phyloP scores from a whole-genome alignment of 2,888 invertebrate genomes.

The Harpagoxenus sublaevis region DNA sequence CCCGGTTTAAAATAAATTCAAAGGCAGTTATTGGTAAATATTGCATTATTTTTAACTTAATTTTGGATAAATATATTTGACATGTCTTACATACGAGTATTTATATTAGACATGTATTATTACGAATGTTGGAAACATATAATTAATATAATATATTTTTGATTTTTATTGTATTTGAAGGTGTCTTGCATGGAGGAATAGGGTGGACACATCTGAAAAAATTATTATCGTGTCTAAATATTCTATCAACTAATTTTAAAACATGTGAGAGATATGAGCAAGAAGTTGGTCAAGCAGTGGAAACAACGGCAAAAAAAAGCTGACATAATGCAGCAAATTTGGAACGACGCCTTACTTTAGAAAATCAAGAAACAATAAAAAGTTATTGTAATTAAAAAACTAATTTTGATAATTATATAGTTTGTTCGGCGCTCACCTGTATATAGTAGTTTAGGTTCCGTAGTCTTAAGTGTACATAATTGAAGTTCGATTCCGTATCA shows the following conservation, averaged over 20 bases:
- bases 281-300: background rate
- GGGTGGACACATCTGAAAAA: background rate
- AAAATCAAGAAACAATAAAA: background rate
- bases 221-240: background rate
- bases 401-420: too few species aligned
- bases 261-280: constrained; percentile 5
- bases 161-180: background rate
- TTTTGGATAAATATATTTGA: too few species aligned
- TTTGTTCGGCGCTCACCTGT: too few species aligned
- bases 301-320: background rate
- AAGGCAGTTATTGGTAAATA: too few species aligned
- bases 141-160: background rate
- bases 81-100: too few species aligned
- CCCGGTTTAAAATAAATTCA: too few species aligned
- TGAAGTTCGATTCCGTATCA: too few species aligned
- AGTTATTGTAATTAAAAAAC: background rate
- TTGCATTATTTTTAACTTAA: too few species aligned
- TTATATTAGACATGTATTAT: too few species aligned
- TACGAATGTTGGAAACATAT: too few species aligned
- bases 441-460: too few species aligned
- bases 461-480: too few species aligned
- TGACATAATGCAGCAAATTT: background rate
- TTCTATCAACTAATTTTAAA: background rate
- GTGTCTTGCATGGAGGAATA: background rate
- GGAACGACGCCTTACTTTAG: background rate